Base-by-base conservation (phyloP, 2,113 vertebrate species). In the Phalacrocorax aristotelis region DNA sequence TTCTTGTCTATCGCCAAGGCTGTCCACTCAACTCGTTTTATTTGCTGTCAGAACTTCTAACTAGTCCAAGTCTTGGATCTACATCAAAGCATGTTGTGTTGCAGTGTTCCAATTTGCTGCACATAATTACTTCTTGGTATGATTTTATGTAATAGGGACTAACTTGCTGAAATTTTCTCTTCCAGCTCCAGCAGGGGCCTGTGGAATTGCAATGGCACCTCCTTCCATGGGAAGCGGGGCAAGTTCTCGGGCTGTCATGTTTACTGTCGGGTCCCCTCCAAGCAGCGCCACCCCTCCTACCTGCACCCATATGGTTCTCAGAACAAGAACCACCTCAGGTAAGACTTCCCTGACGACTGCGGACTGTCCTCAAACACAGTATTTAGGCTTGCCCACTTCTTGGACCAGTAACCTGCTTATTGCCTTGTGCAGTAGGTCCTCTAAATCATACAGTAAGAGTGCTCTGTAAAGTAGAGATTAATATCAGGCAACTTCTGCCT, bases 201-300 rank as follows among this genome's bases (percentile, higher is more conserved):
- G 96, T 92, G 98, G 98, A 78, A 79, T 97, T 82, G 78, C 95
- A 14, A 65, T 97, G 76, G 97, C 93, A 26, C 96, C 98, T 51
- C 96, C 98, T 10, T 83, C 97, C 71, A 93, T 98, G 91, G 98
- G 89, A 82, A 91, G 97, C 0, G 98, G 98, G 27, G 95, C 96
- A 1, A 98, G 98, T 96, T 98, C 99, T 49, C 98, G 98, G 34
- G 98, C 98, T 34, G 99, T 99, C 74, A 98, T 99, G 20, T 99
- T 99, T 96, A 99, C 99, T 4, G 99, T 99, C 58, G 99, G 99
- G 26, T 99, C 99, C 26, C 99, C 99, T 70, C 99, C 99, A 6
- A 99, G 98, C 94, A 99, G 99, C 52, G 98, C 98, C 94, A 98
- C 98, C 10, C 99, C 99, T 90, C 99, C 99, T 3, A 97, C 99